phyloP scores from a whole-genome alignment of 2,888 invertebrate genomes.

The Orthosia cruda region DNA sequence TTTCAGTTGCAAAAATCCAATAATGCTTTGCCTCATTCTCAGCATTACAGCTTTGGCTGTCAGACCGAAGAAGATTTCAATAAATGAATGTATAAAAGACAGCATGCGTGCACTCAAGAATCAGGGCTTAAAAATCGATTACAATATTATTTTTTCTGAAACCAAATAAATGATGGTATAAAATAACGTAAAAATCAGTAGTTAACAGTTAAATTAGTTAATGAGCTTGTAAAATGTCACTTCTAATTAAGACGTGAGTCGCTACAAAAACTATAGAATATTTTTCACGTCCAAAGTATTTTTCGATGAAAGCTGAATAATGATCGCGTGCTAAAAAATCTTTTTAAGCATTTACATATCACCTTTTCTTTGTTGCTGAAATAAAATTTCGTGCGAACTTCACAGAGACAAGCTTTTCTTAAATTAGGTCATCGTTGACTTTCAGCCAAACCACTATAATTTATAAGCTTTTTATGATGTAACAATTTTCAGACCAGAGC shows the following conservation, averaged over 20 bases:
- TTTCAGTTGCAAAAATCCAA: no score
- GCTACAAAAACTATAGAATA: no score
- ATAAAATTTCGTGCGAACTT: not conserved
- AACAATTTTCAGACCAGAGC: not conserved
- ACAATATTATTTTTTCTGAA: no score
- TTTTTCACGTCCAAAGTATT: no score
- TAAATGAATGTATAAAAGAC: no score
- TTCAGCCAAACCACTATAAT: not conserved
- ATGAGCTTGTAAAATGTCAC: not conserved
- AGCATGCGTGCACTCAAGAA: no score
- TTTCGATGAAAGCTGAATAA: not conserved
- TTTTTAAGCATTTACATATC: not conserved
- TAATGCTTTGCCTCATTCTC: no score
- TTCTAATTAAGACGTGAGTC: not conserved
- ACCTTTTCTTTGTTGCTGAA: not conserved
- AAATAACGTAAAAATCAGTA: no score
- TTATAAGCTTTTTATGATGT: not conserved
- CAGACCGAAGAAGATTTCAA: no score
- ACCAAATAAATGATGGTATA: no score
- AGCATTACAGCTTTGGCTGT: no score
- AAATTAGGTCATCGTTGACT: not conserved
- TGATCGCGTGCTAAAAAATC: not conserved
- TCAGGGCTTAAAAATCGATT: not conserved
- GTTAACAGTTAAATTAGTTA: not conserved
- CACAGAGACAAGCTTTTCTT: not conserved